These are phyloP conservation scores for Phengaris alcon DNA, from an alignment of 2,888 invertebrate genomes.

Conservation along the genomic window DNA sequence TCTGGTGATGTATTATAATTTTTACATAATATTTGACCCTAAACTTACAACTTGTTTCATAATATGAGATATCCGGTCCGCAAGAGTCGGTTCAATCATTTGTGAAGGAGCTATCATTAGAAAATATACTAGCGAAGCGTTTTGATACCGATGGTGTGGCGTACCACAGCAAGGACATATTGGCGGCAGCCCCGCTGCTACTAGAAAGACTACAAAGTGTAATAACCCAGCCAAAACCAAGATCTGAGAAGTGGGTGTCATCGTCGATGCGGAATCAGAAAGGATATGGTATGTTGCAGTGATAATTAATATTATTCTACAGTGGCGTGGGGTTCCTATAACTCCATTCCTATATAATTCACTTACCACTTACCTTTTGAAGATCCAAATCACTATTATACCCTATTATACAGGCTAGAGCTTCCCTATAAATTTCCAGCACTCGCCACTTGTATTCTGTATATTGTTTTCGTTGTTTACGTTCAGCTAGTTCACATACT, in stretches of 20 bases:
- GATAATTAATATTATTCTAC: too few relatives aligned
- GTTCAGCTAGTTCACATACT: too few relatives aligned
- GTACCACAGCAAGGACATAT: conserved; percentile 16
- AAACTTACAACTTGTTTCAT: neutral
- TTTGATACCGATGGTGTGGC: conserved; percentile 17
- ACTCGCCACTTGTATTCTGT: too few relatives aligned
- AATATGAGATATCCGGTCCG: conserved; percentile 19
- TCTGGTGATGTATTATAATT: neutral
- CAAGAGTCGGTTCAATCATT: neutral
- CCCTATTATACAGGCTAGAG: too few relatives aligned
- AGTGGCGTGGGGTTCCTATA: too few relatives aligned
- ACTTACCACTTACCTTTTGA: too few relatives aligned
- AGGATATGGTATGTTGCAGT: conserved; percentile 1
- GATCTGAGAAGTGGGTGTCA: conserved; percentile 25
- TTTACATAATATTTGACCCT: neutral
- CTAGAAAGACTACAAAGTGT: neutral
- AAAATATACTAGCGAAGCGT: neutral
- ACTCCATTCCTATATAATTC: too few relatives aligned
- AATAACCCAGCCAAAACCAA: neutral
- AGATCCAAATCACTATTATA: too few relatives aligned
- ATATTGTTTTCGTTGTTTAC: too few relatives aligned
- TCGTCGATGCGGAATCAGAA: neutral
- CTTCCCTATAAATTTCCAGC: too few relatives aligned
- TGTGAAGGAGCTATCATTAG: conserved; percentile 11
- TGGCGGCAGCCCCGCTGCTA: neutral